Conservation (phyloP, 2,113 vertebrate genomes). For the Sebastes fasciatus region DNA sequence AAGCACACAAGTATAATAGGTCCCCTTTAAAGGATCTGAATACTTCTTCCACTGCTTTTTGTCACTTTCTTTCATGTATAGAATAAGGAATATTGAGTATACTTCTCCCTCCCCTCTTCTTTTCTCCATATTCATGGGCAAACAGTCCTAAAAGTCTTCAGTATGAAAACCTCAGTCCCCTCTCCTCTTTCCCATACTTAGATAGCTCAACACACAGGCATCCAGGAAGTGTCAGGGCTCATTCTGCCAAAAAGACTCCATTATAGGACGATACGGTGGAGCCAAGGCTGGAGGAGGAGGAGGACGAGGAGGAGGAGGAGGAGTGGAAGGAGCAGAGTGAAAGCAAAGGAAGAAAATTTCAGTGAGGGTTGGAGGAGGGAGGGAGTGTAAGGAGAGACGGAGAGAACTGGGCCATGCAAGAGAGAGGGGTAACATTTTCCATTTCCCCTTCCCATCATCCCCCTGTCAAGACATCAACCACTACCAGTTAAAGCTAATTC, state of each 20-base stretch:
- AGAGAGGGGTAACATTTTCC: slow-evolving; percentile 74
- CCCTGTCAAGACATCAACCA: slow-evolving; percentile 46
- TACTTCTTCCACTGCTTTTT: neutral
- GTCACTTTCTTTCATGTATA: neutral
- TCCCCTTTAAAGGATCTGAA: neutral
- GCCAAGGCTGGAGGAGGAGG: slow-evolving; percentile 43
- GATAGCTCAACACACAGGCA: slow-evolving; percentile 76
- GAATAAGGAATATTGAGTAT: no score
- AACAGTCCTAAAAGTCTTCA: slow-evolving; percentile 41
- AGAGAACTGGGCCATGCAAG: slow-evolving; percentile 20
- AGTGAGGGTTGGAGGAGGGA: slow-evolving; percentile 23
- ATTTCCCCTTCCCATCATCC: slow-evolving; percentile 57
- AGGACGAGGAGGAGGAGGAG: slow-evolving; percentile 22
- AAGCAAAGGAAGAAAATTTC: slow-evolving; percentile 43
- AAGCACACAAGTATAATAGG: no score
- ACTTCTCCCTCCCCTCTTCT: neutral
- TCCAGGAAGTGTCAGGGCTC: slow-evolving; percentile 74
- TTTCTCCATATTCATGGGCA: slow-evolving; percentile 31
- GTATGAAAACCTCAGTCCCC: slow-evolving; percentile 58
- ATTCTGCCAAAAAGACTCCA: slow-evolving; percentile 67
- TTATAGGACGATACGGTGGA: slow-evolving; percentile 41
- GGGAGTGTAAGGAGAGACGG: slow-evolving; percentile 52
- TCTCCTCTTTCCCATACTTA: slow-evolving; percentile 72
- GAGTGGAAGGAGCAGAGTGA: neutral
- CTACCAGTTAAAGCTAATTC: slow-evolving; percentile 55